Evolutionary conservation across 2,888 invertebrate genomes (phyloP), one percentile per base, ranked within the genome.

Genomic region (Morpho helenor): DNA sequence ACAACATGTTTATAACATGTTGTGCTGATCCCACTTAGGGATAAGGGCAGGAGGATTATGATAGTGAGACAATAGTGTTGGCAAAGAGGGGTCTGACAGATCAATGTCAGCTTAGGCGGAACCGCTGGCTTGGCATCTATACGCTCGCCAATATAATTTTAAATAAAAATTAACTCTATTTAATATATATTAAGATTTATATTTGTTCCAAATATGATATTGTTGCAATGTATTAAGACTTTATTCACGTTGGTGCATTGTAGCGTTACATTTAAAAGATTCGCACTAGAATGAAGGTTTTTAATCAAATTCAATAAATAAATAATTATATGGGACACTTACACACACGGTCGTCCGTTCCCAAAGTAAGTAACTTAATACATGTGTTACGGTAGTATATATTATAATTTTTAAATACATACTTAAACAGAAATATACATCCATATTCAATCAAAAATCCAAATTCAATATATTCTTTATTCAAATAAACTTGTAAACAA

Each of bases 61-160:
- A 62, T 47, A 59, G 61, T 31, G 64, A 60, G 61, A 67, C 63
- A 65, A 60, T 63, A 57, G 59, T 50, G 61, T 65, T 68, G 69
- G 64, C 66, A 67, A 49, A 62, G 49, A 31, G 52, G 56, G 22
- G 52, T 59, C 45, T 69, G 78, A 80, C 79, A 76, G 72, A 80
- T 77, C 82, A 84, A 84, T 84, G 84, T 74, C 81, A 75, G 66
- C 61, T 65, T 64, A 80, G 65, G 72, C 83, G 84, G 84, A 84
- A 84, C 79, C 69, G 66, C 66, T 76, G 76, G 72, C 77, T 73
- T 69, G 68, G 66, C 69, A 67, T 69, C 57, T 68, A 63, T 66
- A 69, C 44, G 59, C 52, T 46, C 56, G 52, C 31, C 9, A 31
- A 6, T 47, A 2, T n/a, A 1, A 7, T 16, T 8, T 44, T 31